Evolutionary conservation across 2,797 vertebrate genomes (phyloP).

Genomic region (Apogon hyalosoma): DNA sequence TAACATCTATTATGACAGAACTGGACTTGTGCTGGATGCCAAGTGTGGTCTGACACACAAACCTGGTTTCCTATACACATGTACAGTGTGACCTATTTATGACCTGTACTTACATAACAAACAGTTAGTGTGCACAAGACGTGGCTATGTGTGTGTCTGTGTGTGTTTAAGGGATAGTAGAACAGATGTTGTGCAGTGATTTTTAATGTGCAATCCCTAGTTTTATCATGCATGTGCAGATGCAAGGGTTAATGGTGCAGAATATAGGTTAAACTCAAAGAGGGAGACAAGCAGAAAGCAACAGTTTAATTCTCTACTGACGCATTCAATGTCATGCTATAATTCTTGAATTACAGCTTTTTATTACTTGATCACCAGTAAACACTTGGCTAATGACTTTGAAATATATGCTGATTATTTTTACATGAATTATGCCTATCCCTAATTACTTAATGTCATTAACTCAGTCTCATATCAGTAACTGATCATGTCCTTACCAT

Average conservation of each 20-base stretch:
- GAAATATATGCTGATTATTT: conserved; percentile 43
- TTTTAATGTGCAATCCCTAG: conserved; percentile 64
- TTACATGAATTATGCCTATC: conserved; percentile 40
- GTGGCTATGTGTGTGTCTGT: not conserved
- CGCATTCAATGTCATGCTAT: not conserved
- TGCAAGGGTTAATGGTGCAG: conserved; percentile 64
- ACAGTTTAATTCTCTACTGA: conserved; percentile 14
- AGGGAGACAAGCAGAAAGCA: conserved; percentile 3
- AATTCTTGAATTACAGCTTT: conserved; percentile 7
- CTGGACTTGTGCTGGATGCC: conserved; percentile 27
- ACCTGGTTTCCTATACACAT: not conserved
- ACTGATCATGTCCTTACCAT: conserved; percentile 11
- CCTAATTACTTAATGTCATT: conserved; percentile 49
- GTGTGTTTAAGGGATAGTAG: conserved; percentile 7
- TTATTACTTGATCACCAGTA: not conserved
- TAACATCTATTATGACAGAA: conserved; percentile 58
- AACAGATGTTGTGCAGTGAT: conserved; percentile 64
- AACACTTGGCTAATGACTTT: conserved; percentile 25
- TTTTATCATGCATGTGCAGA: conserved; percentile 44
- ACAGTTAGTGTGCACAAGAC: not conserved
- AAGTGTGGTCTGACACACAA: conserved; percentile 20
- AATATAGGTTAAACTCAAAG: conserved; percentile 65
- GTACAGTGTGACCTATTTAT: conserved; percentile 7
- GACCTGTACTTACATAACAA: conserved; percentile 2
- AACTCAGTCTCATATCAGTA: conserved; percentile 29